Evolutionary conservation across 2,888 invertebrate genomes (phyloP), one percentile per base, ranked within the genome.

Genomic region (Conistra vaccinii): DNA sequence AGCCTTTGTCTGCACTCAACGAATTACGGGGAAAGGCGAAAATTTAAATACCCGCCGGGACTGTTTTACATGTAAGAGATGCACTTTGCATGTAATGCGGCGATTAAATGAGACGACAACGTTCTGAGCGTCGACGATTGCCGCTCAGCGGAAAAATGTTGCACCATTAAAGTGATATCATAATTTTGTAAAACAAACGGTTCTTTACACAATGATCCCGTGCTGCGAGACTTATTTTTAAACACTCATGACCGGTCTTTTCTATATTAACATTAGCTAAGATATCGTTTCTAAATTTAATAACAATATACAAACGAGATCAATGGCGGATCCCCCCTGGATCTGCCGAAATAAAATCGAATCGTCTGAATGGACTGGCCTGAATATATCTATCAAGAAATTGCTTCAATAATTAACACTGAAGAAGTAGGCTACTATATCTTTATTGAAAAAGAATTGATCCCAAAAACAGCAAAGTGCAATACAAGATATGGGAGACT

Each of bases 1-100:
- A 91, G 92, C 93, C 95, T 95, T 95, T 95, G 96, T 95, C 95
- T 95, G 94, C 93, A 90, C 93, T 93, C 92, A 89, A 90, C 93
- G 93, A 95, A 96, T 96, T 96, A 96, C 92, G 94, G 87, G 87
- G 94, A 94, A 95, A 95, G 93, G 95, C 91, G 94, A 93, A 95
- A 96, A 96, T 96, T 96, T 96, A 95, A 96, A 96, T 95, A 95
- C 93, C 94, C 93, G 91, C 90, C 93, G 93, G 93, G 84, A 91
- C 94, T 96, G 93, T 95, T 96, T 96, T 95, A 95, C 96, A 96
- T 96, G 95, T 94, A 92, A 95, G 95, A 95, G 95, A 95, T 96
- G 95, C 95, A 95, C 92, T 96, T 95, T 94, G 95, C 94, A 94
- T 94, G 94, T 94, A 94, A 93, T 93, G 94, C 87, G 90, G 89